Base-by-base conservation (phyloP, 2,888 invertebrate species). In the Agonopterix arenella region DNA sequence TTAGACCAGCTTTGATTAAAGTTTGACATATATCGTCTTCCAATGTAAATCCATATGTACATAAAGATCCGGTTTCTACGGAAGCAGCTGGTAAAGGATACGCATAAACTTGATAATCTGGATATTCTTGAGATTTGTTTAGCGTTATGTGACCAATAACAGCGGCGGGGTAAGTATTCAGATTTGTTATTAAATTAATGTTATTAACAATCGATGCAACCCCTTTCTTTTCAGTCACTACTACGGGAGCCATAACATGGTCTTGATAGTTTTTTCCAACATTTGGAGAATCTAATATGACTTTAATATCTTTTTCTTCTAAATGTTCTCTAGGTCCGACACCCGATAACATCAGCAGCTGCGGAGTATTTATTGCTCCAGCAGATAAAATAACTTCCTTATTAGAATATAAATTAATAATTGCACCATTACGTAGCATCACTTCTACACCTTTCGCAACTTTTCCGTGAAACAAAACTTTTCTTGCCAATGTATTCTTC, bases 241-340 rank as follows among this genome's bases (percentile, higher is more conserved):
- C 8, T 0, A 80, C 42, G 1, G 70, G 60, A 2, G 71, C 66
- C 10, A 66, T 13, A 7, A 70, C 46, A 51, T 80, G 80, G 49
- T 81, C 73, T 60, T 78, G 76, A 11, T 79, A 50, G 47, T 73
- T 72, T 11, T 58, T 46, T 1, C 80, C 80, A 2, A 80, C 80
- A 8, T 60, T 56, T 10, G 71, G 70, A 0, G 65, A 60, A 52
- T 77, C 57, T 4, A 66, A 45, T 4, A 70, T 40, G 0, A 68
- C 60, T 11, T 60, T 36, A 8, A 78, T 75, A 9, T 61, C 57
- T 10, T 63, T 54, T 37, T 66, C 59, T 2, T 54, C 36, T 7
- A 79, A 59, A 58, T 77, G 65, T 1, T 64, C 47, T 11, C 54
- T 62, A 8, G 72, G 76, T 2, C 79, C 79, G 10, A 80, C 62